Evolutionary conservation across 1,140 invertebrate species (phyloP).

Genomic region (Helicoverpa armigera): DNA sequence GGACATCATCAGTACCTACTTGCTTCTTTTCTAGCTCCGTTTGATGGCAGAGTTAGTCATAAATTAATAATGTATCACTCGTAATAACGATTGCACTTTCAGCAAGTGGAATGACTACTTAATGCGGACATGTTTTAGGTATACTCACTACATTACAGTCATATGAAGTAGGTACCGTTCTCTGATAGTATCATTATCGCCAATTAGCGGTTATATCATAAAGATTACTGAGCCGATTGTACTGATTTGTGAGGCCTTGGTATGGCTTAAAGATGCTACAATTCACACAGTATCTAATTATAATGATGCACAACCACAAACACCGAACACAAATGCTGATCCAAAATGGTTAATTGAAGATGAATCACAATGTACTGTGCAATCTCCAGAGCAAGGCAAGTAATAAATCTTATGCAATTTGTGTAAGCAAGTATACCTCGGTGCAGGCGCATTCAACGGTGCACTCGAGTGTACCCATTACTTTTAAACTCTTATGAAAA

Average conservation of each 20-base stretch:
- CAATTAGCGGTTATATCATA: no score
- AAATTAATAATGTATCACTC: no score
- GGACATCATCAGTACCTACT: no score
- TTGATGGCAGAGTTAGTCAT: no score
- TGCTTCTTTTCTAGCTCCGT: no score
- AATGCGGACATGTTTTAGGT: no score
- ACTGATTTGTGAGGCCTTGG: not conserved
- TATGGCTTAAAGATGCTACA: not conserved
- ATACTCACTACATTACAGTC: no score
- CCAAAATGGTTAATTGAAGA: constrained; percentile 39
- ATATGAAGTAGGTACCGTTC: no score
- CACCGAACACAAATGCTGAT: constrained; percentile 8
- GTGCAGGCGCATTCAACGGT: not conserved
- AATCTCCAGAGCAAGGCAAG: constrained; percentile 34
- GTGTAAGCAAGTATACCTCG: constrained; percentile 6
- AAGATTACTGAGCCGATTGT: no score
- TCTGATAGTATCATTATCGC: no score
- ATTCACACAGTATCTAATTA: constrained; percentile 10
- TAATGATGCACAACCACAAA: not conserved
- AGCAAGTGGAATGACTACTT: no score
- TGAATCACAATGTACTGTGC: constrained; percentile 31
- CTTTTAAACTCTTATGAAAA: not conserved
- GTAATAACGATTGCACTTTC: no score
- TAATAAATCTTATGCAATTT: constrained; percentile 25
- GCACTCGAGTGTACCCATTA: not conserved